These are phyloP conservation scores for Parapristionchus giblindavisi DNA, from an alignment of 2,888 invertebrate genomes.

Conservation along the genomic window DNA sequence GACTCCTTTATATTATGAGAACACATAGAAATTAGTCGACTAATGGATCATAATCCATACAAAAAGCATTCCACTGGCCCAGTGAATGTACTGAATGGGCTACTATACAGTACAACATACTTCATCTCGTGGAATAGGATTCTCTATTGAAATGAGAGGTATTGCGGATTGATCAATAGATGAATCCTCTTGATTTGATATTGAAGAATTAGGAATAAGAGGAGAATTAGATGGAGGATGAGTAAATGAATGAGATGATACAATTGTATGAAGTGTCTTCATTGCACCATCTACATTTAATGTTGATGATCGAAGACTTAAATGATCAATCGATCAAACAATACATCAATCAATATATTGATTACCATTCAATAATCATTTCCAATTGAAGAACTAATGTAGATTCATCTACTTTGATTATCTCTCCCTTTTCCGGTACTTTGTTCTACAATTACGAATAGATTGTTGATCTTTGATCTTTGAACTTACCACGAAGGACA, in stretches of 20 bases:
- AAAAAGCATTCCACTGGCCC: no score
- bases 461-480: background rate
- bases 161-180: slow-evolving; percentile 11
- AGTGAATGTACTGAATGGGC: no score
- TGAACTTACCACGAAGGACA: slow-evolving; percentile 27
- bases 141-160: background rate
- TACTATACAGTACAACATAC: background rate
- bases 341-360: background rate
- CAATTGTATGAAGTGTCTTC: slow-evolving; percentile 8
- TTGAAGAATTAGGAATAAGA: background rate
- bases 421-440: background rate
- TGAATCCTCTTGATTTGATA: no score
- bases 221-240: background rate
- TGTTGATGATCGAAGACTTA: slow-evolving; percentile 18
- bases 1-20: no score
- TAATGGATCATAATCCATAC: no score
- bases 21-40: no score
- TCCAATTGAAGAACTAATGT: slow-evolving; percentile 26
- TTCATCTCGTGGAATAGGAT: background rate
- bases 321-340: background rate
- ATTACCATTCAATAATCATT: slow-evolving; percentile 30
- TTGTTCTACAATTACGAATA: background rate
- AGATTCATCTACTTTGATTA: slow-evolving; percentile 18
- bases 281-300: slow-evolving; percentile 22
- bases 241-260: slow-evolving; percentile 23